Conservation (phyloP, 2,797 vertebrate species). For the Eulemur coronatus region DNA sequence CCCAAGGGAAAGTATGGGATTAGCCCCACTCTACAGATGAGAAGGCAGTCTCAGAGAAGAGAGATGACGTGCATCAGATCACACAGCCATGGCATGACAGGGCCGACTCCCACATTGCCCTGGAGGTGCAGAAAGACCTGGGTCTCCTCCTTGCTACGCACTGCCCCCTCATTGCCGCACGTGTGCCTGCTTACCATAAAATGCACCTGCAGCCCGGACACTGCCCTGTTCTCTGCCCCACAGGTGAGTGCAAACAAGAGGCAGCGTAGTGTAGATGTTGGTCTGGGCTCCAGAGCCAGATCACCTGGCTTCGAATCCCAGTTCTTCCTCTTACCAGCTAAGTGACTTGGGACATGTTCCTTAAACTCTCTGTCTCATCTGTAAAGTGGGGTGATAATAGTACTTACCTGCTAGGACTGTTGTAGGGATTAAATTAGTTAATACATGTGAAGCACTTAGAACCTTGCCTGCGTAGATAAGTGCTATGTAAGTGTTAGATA, state of each 20-base stretch:
- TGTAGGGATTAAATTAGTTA: slow-evolving; percentile 21
- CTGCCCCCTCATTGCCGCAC: not conserved
- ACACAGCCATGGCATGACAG: not conserved
- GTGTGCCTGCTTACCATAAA: not conserved
- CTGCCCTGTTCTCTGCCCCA: not conserved
- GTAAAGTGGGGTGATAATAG: not conserved
- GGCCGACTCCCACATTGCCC: not conserved
- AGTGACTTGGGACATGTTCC: slow-evolving; percentile 3
- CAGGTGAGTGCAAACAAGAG: not conserved
- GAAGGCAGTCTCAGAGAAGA: not conserved
- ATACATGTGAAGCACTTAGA: not conserved
- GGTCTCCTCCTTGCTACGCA: not conserved
- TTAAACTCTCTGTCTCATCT: slow-evolving; percentile 31
- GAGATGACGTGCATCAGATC: not conserved
- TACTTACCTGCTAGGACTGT: not conserved
- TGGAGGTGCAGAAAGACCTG: not conserved
- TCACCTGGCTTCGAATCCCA: not conserved
- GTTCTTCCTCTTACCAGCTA: not conserved
- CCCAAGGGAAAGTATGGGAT: not conserved
- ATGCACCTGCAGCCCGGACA: not conserved
- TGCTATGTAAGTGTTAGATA: not conserved
- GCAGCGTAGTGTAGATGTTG: not conserved
- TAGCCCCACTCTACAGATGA: slow-evolving; percentile 16
- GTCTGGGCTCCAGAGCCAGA: not conserved
- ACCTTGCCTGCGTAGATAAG: not conserved